Conservation (phyloP, 2,888 invertebrate genomes). For the Stratiomys singularior region DNA sequence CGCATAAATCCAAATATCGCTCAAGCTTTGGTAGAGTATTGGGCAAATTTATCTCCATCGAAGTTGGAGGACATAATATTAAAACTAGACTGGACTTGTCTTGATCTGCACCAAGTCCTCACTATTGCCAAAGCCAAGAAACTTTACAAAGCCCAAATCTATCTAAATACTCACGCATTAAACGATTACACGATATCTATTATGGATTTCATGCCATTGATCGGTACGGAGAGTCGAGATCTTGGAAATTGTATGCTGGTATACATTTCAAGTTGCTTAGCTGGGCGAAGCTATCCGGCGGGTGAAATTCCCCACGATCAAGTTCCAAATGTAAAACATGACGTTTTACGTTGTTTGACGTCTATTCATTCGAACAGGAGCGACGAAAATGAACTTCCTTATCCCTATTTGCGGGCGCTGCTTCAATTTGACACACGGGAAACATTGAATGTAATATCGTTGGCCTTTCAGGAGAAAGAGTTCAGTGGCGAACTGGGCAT, state of each 20-base stretch:
- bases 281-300: constrained; percentile 84
- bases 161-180: constrained; percentile 81
- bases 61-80: constrained; percentile 77
- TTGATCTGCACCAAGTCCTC: constrained; percentile 79
- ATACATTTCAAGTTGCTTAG: constrained; percentile 86
- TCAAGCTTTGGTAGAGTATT: constrained; percentile 77
- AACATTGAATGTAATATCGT: constrained; percentile 83
- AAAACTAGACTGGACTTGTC: constrained; percentile 76
- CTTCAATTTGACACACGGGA: constrained; percentile 86
- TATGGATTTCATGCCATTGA: constrained; percentile 72
- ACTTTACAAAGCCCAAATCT: constrained; percentile 67
- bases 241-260: constrained; percentile 86
- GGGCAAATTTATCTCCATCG: constrained; percentile 71
- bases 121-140: constrained; percentile 62
- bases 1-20: constrained; percentile 76
- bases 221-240: constrained; percentile 67
- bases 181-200: constrained; percentile 79
- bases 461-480: constrained; percentile 85
- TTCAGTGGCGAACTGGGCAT: constrained; percentile 78
- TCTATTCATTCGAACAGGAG: constrained; percentile 75
- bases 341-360: constrained; percentile 76
- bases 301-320: constrained; percentile 75
- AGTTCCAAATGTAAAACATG: constrained; percentile 76
- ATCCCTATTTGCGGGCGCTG: constrained; percentile 78
- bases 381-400: constrained; percentile 71